Conservation (phyloP, 2,797 vertebrate genomes). For the Xenentodon cancila region DNA sequence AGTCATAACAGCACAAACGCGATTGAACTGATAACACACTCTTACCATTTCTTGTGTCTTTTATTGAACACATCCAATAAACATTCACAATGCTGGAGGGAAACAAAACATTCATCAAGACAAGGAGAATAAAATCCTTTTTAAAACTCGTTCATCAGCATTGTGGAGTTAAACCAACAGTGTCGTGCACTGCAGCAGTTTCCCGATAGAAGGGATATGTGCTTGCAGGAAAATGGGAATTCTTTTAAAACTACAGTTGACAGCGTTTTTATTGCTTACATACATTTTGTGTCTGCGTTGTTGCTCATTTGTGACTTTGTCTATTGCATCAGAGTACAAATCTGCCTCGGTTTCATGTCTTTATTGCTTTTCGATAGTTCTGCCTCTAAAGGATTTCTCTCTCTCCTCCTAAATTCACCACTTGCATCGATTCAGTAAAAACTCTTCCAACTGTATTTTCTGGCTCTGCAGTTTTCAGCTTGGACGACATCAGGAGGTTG, state of each 20-base stretch:
- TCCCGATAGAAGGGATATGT: no score
- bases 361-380: slow-evolving; percentile 26
- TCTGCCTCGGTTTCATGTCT: slow-evolving; percentile 17
- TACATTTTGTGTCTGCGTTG: not conserved
- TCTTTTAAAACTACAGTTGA: no score
- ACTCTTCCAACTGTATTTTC: slow-evolving; percentile 18
- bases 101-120: no score
- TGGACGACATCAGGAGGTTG: slow-evolving; percentile 12
- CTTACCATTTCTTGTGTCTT: no score
- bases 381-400: not conserved
- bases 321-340: not conserved
- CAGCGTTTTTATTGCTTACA: not conserved
- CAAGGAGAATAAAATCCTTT: no score
- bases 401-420: not conserved
- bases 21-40: no score
- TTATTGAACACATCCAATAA: not conserved
- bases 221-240: no score
- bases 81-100: no score
- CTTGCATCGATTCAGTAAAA: slow-evolving; percentile 37
- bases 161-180: no score
- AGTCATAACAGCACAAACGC: no score
- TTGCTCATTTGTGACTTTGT: slow-evolving; percentile 1
- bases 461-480: slow-evolving; percentile 20
- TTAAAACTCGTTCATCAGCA: no score
- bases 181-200: not conserved